Conservation (phyloP, 2,888 invertebrate species). For the Drosophila sordidula region DNA sequence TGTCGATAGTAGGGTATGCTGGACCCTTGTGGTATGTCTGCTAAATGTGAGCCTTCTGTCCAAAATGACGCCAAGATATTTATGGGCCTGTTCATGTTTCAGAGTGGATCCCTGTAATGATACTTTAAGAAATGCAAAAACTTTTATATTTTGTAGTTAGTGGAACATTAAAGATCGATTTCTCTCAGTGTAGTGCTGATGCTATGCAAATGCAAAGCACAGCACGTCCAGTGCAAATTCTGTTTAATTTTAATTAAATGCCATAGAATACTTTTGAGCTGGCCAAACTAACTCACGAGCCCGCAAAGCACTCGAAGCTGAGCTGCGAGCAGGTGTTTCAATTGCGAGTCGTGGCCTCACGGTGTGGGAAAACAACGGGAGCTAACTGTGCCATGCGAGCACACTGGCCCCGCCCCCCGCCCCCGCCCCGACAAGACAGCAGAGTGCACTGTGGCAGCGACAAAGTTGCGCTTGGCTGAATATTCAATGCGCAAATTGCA, state of each 20-base stretch:
- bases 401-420: not conserved
- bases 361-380: slow-evolving; percentile 65
- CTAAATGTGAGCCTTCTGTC: too few relatives aligned
- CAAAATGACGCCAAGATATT: too few relatives aligned
- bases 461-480: slow-evolving; percentile 64
- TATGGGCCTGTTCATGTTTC: too few relatives aligned
- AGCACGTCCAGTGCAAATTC: slow-evolving; percentile 7
- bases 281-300: slow-evolving; percentile 21
- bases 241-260: slow-evolving; percentile 35
- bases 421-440: not conserved
- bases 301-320: slow-evolving; percentile 41
- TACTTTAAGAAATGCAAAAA: too few relatives aligned
- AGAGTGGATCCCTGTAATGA: too few relatives aligned
- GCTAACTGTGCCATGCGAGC: slow-evolving; percentile 74
- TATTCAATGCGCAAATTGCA: slow-evolving; percentile 70
- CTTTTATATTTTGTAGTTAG: too few relatives aligned
- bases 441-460: slow-evolving; percentile 49
- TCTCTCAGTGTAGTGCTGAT: too few relatives aligned
- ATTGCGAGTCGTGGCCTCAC: slow-evolving; percentile 39
- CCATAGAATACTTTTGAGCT: slow-evolving; percentile 61
- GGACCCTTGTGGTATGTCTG: too few relatives aligned
- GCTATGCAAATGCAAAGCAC: slow-evolving; percentile 19
- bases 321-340: slow-evolving; percentile 55
- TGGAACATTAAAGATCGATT: too few relatives aligned
- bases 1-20: too few relatives aligned